A percentile compares a stretch with the other conserved stretches of the same genome.
Conservation (phyloP, 2,888 invertebrate species). For the Nomada ferruginata region DNA sequence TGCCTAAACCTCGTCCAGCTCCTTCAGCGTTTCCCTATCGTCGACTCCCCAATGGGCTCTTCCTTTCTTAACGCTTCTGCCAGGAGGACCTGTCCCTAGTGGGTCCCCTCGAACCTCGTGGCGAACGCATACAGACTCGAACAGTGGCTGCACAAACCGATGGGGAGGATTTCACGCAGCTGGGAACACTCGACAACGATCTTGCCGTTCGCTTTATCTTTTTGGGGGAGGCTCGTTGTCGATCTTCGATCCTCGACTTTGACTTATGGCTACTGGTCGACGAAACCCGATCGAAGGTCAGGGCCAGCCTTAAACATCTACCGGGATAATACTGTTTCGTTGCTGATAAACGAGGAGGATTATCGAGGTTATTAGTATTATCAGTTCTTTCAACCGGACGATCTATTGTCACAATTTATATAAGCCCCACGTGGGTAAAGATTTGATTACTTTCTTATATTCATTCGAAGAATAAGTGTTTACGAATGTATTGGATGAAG, state of each 20-base stretch:
- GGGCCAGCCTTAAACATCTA: constrained; percentile 19
- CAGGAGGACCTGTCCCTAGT: constrained; percentile 41
- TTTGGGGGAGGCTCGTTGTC: background rate
- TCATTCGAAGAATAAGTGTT: no score
- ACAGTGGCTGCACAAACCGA: constrained; percentile 41
- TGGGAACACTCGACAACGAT: constrained; percentile 36
- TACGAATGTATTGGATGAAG: no score
- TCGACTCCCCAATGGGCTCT: constrained; percentile 37
- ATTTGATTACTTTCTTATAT: no score
- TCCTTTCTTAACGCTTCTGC: constrained; percentile 31
- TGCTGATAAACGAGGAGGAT: background rate
- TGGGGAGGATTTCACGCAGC: constrained; percentile 44
- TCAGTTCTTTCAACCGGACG: background rate
- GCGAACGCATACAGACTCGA: constrained; percentile 65
- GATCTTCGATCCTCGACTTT: constrained; percentile 6
- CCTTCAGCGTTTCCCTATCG: constrained; percentile 54
- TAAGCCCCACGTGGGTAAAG: background rate
- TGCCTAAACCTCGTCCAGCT: constrained; percentile 71
- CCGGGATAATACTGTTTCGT: background rate
- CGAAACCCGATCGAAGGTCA: constrained; percentile 55
- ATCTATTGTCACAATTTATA: background rate
- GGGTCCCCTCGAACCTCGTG: constrained; percentile 50
- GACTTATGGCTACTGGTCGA: background rate
- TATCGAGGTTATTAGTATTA: background rate
- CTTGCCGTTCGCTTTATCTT: background rate